Base-by-base conservation (phyloP, 1,140 invertebrate species). In the Ceratina australensis region DNA sequence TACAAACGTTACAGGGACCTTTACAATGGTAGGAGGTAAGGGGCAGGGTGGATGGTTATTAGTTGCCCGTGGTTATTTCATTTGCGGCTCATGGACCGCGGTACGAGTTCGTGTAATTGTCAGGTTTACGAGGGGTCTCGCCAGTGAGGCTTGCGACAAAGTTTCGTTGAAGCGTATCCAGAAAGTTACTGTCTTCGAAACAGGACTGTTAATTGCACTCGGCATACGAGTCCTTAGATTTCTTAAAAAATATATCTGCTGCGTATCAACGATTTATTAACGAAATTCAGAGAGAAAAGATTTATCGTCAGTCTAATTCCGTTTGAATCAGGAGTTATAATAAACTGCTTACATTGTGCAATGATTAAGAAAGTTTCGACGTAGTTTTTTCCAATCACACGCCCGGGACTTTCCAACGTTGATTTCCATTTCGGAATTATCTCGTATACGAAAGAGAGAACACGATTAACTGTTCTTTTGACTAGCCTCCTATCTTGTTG, bases 401-500 rank as follows among this genome's bases (percentile, higher is more conserved):
- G 65, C 28, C 63, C 33, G 28, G 50, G 63, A 78, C 57, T 78
- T 78, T 33, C 49, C 56, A 52, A 69, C 65, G 71, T 79, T 74
- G 80, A 74, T 78, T 82, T 33, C 49, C 42, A 64, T 15, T 26
- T 52, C 5, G 42, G 57, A 59, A 61, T 72, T 64, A 67, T 54
- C 63, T 68, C 60, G 61, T 52, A 59, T 52, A 56, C 66, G 16
- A 10, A n/a, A n/a, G n/a, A n/a, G 22, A 22, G 59, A 69, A 65
- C 76, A 18, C 68, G 50, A 49, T 59, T 66, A 66, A 24, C 56
- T 64, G 77, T 68, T 68, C 73, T 68, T 61, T 61, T 59, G 33
- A 61, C 47, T 61, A 80, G 68, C 28, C 66, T 52, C 26, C 61
- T 82, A 85, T 88, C 85, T 85, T 87, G 87, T 88, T 75, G 81